Evolutionary conservation across 2,797 vertebrate species (phyloP), one percentile per base, ranked within the genome.

Genomic region (Aldrovandia affinis): DNA sequence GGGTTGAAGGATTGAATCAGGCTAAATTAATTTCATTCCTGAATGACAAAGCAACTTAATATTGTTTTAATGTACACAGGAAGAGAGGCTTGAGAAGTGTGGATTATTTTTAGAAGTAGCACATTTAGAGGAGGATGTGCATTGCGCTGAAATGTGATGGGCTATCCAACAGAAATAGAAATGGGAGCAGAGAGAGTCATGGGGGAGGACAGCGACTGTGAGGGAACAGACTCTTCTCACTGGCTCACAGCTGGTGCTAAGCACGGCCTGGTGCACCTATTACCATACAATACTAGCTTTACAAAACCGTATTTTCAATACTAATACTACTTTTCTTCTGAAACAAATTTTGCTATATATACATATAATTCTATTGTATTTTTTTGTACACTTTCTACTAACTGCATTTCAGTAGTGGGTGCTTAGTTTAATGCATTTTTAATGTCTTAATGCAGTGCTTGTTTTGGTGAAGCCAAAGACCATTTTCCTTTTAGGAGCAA

Each of bases 141-240:
- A 87, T 89, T 89, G 91, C 87, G 85, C 85, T 89, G 92, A 92
- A 94, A 94, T 85, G 88, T 88, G 90, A 90, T 89, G 84, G 83
- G 93, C 91, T 90, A 90, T 91, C 86, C 89, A 91, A 93, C 94
- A 44, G 63, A 95, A 95, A 96, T 95, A 95, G 95, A 94, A 95
- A 95, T 91, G 90, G 88, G 94, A 94, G 90, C 94, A 93, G 83
- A 89, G 89, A 89, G 88, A 90, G 81, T 84, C 83, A 86, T 81
- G 87, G 80, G 88, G 86, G 89, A 89, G 88, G 88, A 88, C 86
- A 89, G 86, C 73, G 80, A 59, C 85, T 80, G 81, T 83, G 82
- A 85, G 80, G 83, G 65, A 86, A 88, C 86, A 86, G 70, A 85
- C 85, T 86, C 85, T 84, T 87, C 82, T 87, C 52, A 2, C 63